Base-by-base conservation (phyloP, 2,113 vertebrate species). In the Dipodomys spectabilis region DNA sequence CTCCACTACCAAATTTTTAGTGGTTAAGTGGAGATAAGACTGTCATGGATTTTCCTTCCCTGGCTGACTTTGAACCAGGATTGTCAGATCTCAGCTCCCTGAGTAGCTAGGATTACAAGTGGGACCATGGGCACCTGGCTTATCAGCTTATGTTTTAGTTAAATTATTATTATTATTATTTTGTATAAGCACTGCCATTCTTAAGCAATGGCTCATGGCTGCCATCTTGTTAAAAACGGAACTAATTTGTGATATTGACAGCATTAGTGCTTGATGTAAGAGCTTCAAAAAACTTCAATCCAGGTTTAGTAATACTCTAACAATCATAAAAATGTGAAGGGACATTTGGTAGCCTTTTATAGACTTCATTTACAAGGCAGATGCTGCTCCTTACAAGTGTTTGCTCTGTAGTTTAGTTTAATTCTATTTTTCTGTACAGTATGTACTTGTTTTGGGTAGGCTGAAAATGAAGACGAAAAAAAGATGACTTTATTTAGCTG, bases 361-460 rank as follows among this genome's bases (percentile, higher is more conserved):
- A 97, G 96, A 97, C 95, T 97, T 95, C 96, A 96, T 97, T 97
- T 96, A 96, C 96, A 97, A 97, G 95, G 96, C 97, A 97, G 97
- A 97, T 97, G 95, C 97, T 95, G 87, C 93, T 97, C 86, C 96
- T 95, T 88, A 94, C 88, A 96, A 97, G 96, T 96, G 96, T 97
- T 94, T 97, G 96, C 94, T 97, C 94, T 95, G 95, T 90, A 96
- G 96, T 87, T 96, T 90, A 96, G 96, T 87, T 96, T 92, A 95
- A 97, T 95, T 95, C 95, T 95, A 94, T 96, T 96, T 96, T 92
- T 95, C 95, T 96, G 95, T 96, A 96, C 96, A 97, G 96, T 96
- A 96, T 97, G 96, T 97, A 96, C 96, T 97, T 97, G 96, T 97
- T 97, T 97, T 94, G 97, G 96, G 95, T 95, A 96, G 95, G 97